phyloP scores from a whole-genome alignment of 2,797 vertebrate genomes.

The Periophthalmus magnuspinnatus region DNA sequence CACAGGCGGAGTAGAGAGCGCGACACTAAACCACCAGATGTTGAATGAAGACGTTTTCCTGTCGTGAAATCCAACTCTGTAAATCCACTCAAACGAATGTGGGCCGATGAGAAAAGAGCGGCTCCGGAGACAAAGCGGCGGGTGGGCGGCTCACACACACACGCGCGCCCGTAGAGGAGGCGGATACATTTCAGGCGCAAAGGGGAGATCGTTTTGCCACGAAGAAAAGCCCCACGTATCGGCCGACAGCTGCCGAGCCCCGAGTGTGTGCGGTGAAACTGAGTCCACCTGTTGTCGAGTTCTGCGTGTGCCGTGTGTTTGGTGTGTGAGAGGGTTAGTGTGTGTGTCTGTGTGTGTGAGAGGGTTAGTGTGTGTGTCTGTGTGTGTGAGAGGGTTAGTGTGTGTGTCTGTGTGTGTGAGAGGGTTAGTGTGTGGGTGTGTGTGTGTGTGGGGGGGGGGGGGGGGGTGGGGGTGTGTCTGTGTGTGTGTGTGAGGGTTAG shows the following conservation, averaged over 20 bases:
- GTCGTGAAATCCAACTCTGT: slow-evolving; percentile 69
- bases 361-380: too few relatives aligned
- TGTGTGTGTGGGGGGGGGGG: too few relatives aligned
- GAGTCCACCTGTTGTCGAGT: slow-evolving; percentile 73
- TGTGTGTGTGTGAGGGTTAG: too few relatives aligned
- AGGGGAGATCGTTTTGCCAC: slow-evolving; percentile 52
- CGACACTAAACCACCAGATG: slow-evolving; percentile 66
- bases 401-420: too few relatives aligned
- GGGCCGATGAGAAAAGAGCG: slow-evolving; percentile 56
- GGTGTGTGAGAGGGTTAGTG: slow-evolving; percentile 38
- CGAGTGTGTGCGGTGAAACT: slow-evolving; percentile 53
- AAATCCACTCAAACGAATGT: slow-evolving; percentile 62
- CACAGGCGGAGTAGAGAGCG: slow-evolving; percentile 18
- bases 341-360: slow-evolving; percentile 35
- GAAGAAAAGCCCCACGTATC: slow-evolving; percentile 51
- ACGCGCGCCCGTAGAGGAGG: slow-evolving; percentile 15
- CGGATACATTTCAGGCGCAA: slow-evolving; percentile 40
- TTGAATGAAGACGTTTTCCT: slow-evolving; percentile 32
- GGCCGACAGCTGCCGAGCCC: slow-evolving; percentile 62
- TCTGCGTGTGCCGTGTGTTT: slow-evolving; percentile 42
- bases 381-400: too few relatives aligned
- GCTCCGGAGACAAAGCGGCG: slow-evolving; percentile 48
- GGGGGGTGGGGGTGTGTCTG: too few relatives aligned
- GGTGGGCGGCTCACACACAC: slow-evolving; percentile 26
- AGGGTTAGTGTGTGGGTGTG: too few relatives aligned